Evolutionary conservation across 2,113 vertebrate genomes (phyloP).

Genomic region (Lepisosteus oculatus): DNA sequence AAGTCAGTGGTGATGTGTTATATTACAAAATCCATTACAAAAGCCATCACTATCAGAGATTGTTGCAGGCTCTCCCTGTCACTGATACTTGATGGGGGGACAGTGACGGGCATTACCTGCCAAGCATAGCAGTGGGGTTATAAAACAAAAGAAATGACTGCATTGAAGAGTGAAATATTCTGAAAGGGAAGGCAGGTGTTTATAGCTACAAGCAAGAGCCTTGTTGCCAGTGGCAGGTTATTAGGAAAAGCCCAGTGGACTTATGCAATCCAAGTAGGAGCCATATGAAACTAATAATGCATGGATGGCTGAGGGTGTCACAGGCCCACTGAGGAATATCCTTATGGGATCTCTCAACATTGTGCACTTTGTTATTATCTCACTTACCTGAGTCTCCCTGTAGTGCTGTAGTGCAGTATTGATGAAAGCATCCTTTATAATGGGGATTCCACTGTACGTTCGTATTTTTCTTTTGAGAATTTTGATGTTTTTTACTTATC

Average conservation of each 20-base stretch:
- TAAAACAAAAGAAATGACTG: neutral
- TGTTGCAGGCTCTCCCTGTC: conserved; percentile 1
- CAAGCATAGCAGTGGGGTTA: neutral
- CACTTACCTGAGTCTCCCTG: neutral
- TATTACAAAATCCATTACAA: neutral
- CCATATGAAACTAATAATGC: neutral
- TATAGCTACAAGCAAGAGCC: conserved; percentile 2
- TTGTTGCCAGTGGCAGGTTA: neutral
- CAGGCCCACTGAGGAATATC: neutral
- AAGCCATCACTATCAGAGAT: neutral
- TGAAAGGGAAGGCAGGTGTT: neutral
- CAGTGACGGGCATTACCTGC: neutral
- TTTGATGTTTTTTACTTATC: too few relatives aligned
- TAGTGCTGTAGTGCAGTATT: neutral
- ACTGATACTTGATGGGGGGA: neutral
- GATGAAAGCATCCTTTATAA: too few relatives aligned
- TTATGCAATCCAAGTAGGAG: neutral
- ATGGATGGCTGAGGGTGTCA: neutral
- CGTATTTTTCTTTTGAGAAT: too few relatives aligned
- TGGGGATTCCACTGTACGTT: too few relatives aligned
- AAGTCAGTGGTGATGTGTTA: neutral
- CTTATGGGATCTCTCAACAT: neutral
- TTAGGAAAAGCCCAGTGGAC: neutral
- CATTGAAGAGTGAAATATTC: neutral
- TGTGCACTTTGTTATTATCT: neutral